Evolutionary conservation across 30 jellyfish, hydroid and myxozoan species (phyloP), one percentile per base, ranked within the genome.

Genomic region (Cassiopea xamachana): DNA sequence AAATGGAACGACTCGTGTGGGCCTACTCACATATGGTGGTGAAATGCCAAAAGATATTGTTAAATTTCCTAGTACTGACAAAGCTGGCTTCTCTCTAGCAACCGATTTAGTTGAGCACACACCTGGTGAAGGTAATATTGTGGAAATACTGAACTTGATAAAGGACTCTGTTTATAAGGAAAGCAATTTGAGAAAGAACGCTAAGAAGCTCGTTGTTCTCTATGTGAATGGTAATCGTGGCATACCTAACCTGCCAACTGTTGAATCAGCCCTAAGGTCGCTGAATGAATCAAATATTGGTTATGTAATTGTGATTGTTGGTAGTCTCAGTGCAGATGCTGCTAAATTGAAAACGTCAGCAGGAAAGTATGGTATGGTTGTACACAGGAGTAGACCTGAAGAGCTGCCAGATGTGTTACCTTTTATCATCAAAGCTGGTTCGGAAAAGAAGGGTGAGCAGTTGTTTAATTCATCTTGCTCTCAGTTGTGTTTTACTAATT

Each of bases 391-490:
- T 7, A 4, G 81, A 8, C 5, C 17, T 62, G 43, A 89, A 76
- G 85, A 73, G 16, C 71, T 82, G 9, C 97, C 97, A 9, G 97
- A 75, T 9, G 77, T 83, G 17, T 79, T 90, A 61, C 97, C 90
- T 0, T 7, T 44, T 51, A 80, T 89, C 44, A 73, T 89, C 64
- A 77, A 89, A 72, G 75, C 87, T 70, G 91, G 87, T 12, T 46
- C 19, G 47, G 48, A 88, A 59, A 70, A 49, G 69, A 16, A 49
- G 46, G 84, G 94, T 76, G 60, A 18, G 89, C n/a, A n/a, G n/a
- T n/a, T n/a, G n/a, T n/a, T n/a, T n/a, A n/a, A n/a, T n/a, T n/a
- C n/a, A n/a, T n/a, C n/a, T n/a, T n/a, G n/a, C n/a, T n/a, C n/a
- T n/a, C n/a, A n/a, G n/a, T n/a, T n/a, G n/a, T n/a, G n/a, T n/a